These are phyloP conservation scores for Diuraphis noxia DNA, from an alignment of 1,140 invertebrate genomes.

Conservation along the genomic window DNA sequence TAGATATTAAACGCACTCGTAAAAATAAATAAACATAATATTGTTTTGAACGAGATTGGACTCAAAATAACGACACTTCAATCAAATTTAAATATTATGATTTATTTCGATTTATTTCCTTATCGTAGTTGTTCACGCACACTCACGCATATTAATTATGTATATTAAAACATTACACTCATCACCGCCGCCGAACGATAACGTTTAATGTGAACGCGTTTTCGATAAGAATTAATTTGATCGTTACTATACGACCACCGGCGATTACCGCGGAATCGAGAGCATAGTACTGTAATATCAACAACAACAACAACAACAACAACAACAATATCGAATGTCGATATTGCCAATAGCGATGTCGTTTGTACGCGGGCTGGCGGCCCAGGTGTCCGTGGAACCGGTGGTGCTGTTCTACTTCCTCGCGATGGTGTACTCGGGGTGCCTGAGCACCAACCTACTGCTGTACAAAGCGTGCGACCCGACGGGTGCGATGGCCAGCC, in stretches of 20 bases:
- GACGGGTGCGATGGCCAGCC: background rate
- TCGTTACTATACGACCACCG: background rate
- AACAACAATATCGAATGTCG: background rate
- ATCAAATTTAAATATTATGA: background rate
- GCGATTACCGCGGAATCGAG: background rate
- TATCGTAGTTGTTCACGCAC: background rate
- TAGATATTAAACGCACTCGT: no score
- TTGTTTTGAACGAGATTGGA: background rate
- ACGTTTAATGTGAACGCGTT: background rate
- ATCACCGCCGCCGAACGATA: background rate
- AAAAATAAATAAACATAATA: background rate
- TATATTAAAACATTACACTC: background rate
- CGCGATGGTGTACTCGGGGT: slow-evolving; percentile 32
- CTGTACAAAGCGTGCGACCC: slow-evolving; percentile 55
- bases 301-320: background rate
- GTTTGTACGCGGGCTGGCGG: background rate
- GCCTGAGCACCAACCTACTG: slow-evolving; percentile 50
- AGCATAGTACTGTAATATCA: background rate
- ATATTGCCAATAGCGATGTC: no score
- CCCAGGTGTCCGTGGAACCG: slow-evolving; percentile 53
- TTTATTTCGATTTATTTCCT: background rate
- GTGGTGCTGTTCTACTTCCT: slow-evolving; percentile 54
- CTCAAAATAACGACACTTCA: background rate
- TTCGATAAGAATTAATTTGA: background rate
- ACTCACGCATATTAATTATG: background rate